A percentile compares a stretch with the other conserved stretches of the same genome.
Conservation (phyloP, 2,888 invertebrate species). For the Allophyes oxyacanthae region DNA sequence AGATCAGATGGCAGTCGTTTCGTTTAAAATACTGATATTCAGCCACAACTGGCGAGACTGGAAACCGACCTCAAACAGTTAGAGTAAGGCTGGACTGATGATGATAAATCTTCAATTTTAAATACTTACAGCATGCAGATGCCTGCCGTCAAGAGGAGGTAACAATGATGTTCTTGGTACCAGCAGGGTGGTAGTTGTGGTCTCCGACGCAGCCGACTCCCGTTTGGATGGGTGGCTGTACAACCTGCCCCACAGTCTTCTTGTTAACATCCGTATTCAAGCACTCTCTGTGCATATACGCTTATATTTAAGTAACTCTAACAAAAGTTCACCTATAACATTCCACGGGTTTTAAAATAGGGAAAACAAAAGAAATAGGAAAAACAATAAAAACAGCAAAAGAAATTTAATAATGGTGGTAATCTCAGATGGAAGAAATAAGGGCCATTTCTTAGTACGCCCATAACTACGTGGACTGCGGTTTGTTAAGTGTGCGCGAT, state of each 20-base stretch:
- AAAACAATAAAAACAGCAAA: slow-evolving; percentile 8
- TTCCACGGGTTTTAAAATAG: slow-evolving; percentile 14
- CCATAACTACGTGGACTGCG: too few species aligned
- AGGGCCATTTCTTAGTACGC: too few species aligned
- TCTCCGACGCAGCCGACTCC: slow-evolving; percentile 94
- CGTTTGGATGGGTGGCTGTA: slow-evolving; percentile 94
- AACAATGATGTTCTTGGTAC: slow-evolving; percentile 83
- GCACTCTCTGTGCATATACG: slow-evolving; percentile 59
- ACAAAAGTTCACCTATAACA: slow-evolving; percentile 32
- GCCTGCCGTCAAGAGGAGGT: slow-evolving; percentile 78
- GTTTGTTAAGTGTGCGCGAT: too few species aligned
- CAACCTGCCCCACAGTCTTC: slow-evolving; percentile 87
- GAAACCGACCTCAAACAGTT: too few species aligned
- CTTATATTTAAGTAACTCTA: slow-evolving; percentile 48
- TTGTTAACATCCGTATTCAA: slow-evolving; percentile 64
- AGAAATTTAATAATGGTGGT: neutral
- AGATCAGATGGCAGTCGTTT: too few species aligned
- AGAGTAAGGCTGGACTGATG: too few species aligned
- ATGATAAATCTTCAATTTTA: neutral
- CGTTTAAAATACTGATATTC: too few species aligned
- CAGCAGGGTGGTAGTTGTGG: slow-evolving; percentile 93
- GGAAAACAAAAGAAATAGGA: neutral
- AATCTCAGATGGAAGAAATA: slow-evolving; percentile 8
- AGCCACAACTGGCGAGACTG: too few species aligned
- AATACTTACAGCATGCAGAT: slow-evolving; percentile 81